A percentile compares a stretch with the other conserved stretches of the same genome.
Conservation (phyloP, 2,797 vertebrate genomes). For the Rousettus madagascariensis region DNA sequence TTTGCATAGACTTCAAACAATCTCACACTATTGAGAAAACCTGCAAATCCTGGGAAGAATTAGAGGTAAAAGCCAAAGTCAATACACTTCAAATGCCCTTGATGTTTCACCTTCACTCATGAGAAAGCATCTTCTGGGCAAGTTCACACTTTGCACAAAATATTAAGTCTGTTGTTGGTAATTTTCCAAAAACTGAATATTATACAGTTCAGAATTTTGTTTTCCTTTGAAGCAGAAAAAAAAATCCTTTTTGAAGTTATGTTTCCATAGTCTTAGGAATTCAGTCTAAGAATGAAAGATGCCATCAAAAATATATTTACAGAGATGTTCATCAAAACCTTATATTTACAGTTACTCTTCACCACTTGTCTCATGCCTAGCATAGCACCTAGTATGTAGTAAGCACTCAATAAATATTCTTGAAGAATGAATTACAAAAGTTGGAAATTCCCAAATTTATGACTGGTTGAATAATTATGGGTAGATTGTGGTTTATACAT, state of each 20-base stretch:
- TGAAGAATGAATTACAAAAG: constrained; percentile 32
- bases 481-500: background rate
- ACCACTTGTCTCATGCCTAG: background rate
- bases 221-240: constrained; percentile 69
- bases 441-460: constrained; percentile 28
- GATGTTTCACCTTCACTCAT: constrained; percentile 66
- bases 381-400: background rate
- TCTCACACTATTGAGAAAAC: constrained; percentile 73
- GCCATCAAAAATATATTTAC: constrained; percentile 65
- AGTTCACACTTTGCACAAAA: constrained; percentile 71
- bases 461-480: constrained; percentile 11
- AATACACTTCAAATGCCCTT: constrained; percentile 71
- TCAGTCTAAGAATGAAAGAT: constrained; percentile 64
- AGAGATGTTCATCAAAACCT: constrained; percentile 52
- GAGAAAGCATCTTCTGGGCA: constrained; percentile 63
- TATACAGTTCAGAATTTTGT: constrained; percentile 70
- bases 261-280: constrained; percentile 64
- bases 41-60: constrained; percentile 78
- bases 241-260: constrained; percentile 66
- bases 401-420: constrained; percentile 27
- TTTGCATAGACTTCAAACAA: constrained; percentile 79
- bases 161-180: constrained; percentile 67
- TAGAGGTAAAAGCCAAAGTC: constrained; percentile 72
- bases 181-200: constrained; percentile 76
- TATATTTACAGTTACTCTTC: constrained; percentile 34